Evolutionary conservation across 1,140 invertebrate species (phyloP).

Genomic region (Anastatus disparis): DNA sequence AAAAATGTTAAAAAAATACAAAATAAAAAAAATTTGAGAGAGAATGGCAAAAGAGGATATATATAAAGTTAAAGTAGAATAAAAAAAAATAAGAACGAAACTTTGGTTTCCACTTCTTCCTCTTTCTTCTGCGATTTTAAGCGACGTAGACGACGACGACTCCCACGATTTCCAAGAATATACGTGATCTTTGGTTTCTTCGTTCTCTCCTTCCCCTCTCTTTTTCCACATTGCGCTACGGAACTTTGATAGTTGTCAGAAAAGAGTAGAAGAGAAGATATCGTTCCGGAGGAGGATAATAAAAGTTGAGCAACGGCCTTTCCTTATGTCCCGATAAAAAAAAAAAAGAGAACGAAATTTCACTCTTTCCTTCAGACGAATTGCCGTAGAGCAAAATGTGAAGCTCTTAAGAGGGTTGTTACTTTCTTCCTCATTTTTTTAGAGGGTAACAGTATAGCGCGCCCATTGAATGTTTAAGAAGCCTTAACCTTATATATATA

Average conservation of each 20-base stretch:
- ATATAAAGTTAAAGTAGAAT: not conserved
- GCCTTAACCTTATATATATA: too few relatives aligned
- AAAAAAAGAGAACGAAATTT: constrained; percentile 15
- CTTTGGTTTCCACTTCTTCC: too few relatives aligned
- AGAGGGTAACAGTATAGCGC: too few relatives aligned
- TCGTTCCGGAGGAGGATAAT: constrained; percentile 40
- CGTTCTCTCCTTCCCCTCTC: constrained; percentile 13
- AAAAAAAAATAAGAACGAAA: not conserved
- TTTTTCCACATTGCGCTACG: constrained; percentile 15
- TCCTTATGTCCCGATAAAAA: constrained; percentile 45
- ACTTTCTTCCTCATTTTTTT: too few relatives aligned
- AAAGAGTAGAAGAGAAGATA: constrained; percentile 51
- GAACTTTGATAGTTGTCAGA: constrained; percentile 54
- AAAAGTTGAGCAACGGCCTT: constrained; percentile 37
- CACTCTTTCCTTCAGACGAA: too few relatives aligned
- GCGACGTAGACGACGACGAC: too few relatives aligned
- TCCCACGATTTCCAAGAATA: too few relatives aligned
- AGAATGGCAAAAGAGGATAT: not conserved
- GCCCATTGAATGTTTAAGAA: constrained; percentile 22
- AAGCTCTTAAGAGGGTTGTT: not conserved
- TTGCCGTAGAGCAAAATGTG: constrained; percentile 39
- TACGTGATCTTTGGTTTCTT: not conserved
- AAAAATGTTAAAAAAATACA: too few relatives aligned
- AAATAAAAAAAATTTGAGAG: too few relatives aligned
- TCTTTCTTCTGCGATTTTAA: too few relatives aligned